phyloP scores from a whole-genome alignment of 2,113 vertebrate species.

The Echinops telfairi region DNA sequence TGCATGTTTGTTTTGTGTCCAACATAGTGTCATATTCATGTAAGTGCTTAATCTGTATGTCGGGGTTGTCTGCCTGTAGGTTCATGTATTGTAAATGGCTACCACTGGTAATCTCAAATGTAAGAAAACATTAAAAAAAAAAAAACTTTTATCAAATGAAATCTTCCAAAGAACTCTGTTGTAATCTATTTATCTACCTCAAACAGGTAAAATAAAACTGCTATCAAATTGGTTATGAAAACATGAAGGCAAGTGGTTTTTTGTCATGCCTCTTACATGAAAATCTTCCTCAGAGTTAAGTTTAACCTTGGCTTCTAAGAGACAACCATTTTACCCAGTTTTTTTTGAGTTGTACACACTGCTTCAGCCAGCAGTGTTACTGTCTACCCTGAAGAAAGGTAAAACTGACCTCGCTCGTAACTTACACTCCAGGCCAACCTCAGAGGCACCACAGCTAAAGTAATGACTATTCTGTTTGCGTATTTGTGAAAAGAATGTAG shows the following conservation, averaged over 20 bases:
- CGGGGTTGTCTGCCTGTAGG: slow-evolving; percentile 32
- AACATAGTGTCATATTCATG: background rate
- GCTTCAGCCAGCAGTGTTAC: slow-evolving; percentile 38
- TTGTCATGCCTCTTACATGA: slow-evolving; percentile 2
- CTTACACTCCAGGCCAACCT: slow-evolving; percentile 54
- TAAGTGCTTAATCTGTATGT: background rate
- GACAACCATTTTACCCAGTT: slow-evolving; percentile 54
- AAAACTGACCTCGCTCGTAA: slow-evolving; percentile 60
- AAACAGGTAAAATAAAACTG: slow-evolving; percentile 22
- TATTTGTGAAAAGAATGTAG: slow-evolving; percentile 66
- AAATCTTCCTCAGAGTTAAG: slow-evolving; percentile 46
- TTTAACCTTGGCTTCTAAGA: slow-evolving; percentile 63
- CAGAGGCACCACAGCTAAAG: slow-evolving; percentile 49
- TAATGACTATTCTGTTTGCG: slow-evolving; percentile 45
- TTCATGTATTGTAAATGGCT: slow-evolving; percentile 34
- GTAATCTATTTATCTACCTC: background rate
- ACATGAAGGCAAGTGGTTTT: slow-evolving; percentile 20
- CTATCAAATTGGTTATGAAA: slow-evolving; percentile 58
- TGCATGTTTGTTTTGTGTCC: slow-evolving; percentile 40
- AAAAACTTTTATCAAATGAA: slow-evolving; percentile 39
- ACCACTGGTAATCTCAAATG: background rate
- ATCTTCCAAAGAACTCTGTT: slow-evolving; percentile 40
- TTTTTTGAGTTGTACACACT: slow-evolving; percentile 56
- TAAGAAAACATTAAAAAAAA: background rate
- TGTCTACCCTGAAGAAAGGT: slow-evolving; percentile 39